Evolutionary conservation across 2,888 invertebrate species (phyloP).

Genomic region (Thecophora atra): DNA sequence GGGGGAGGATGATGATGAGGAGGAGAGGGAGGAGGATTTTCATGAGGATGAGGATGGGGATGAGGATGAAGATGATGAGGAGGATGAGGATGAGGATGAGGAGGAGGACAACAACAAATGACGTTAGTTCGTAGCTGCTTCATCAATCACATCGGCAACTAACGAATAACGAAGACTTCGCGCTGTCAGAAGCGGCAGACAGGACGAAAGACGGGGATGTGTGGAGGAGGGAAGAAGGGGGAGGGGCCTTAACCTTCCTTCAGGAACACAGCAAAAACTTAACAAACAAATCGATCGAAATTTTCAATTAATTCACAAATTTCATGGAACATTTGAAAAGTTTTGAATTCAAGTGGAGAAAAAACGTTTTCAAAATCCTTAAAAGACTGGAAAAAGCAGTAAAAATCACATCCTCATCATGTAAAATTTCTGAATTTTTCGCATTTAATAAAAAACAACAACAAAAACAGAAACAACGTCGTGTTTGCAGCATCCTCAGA

Average conservation of each 20-base stretch:
- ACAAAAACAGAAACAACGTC: too few relatives aligned
- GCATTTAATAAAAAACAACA: too few relatives aligned
- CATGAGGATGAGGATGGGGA: background rate
- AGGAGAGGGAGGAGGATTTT: background rate
- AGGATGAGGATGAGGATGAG: background rate
- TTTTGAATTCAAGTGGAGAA: too few relatives aligned
- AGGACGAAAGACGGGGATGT: background rate
- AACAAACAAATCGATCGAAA: too few relatives aligned
- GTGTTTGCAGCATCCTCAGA: background rate
- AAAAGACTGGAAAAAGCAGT: too few relatives aligned
- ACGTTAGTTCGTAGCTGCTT: background rate
- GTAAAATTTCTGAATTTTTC: too few relatives aligned
- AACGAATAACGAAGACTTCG: slow-evolving; percentile 35
- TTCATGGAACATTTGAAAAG: too few relatives aligned
- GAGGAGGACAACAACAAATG: background rate
- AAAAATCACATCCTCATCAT: too few relatives aligned
- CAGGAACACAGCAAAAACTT: too few relatives aligned
- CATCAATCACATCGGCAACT: slow-evolving; percentile 36
- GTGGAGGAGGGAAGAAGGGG: background rate
- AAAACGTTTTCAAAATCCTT: too few relatives aligned
- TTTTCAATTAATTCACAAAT: too few relatives aligned
- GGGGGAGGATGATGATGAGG: background rate
- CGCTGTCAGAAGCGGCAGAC: slow-evolving; percentile 38
- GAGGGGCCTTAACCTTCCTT: too few relatives aligned
- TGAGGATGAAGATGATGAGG: background rate